Evolutionary conservation across 1,140 invertebrate species (phyloP), one percentile per base, ranked within the genome.

Genomic region (Colletes latitarsis): DNA sequence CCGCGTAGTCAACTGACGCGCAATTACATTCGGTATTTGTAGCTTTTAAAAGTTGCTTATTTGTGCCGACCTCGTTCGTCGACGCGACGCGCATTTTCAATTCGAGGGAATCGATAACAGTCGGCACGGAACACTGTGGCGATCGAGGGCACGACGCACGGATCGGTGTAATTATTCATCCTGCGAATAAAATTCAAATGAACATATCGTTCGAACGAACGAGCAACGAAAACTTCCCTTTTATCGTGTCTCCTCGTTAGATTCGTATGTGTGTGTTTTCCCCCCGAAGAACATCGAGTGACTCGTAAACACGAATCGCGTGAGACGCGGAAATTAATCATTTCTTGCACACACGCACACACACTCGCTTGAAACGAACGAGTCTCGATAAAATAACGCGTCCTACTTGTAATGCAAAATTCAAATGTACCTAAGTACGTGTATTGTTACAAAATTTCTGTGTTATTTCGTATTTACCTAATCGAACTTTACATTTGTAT

Each of bases 31-130:
- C 12, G 3, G 12, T 17, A 14, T 21, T 68, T 39, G 15, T 49
- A 9, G 12, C 30, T 9, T 71, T 55, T 78, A 63, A 78, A 72
- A 55, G 49, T 49, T 52, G 39, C 15, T 53, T 53, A 52, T 72
- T 72, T 63, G 64, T 43, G 41, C 5, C 30, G 10, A 12, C 52
- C 52, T 21, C 57, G n/a, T 17, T 46, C 46, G 43, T 17, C 17
- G 21, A 60, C n/a, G 10, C 10, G 41, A 8, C 10, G 5, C 39
- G 39, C 39, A 14, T n/a, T 19, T 17, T n/a, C n/a, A 30, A 17
- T 9, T 41, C 4, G 9, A 6, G 6, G 9, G 12, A 46, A 64
- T 73, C 60, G 12, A 57, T 46, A 30, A 39, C 10, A 43, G 19
- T 8, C 43, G 3, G n/a, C 6, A 46, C 9, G 43, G 6, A 46